A percentile compares a stretch with the other conserved stretches of the same genome.
Evolutionary conservation across 2,888 invertebrate genomes (phyloP).

Genomic region (Coelogynopora nodosa): DNA sequence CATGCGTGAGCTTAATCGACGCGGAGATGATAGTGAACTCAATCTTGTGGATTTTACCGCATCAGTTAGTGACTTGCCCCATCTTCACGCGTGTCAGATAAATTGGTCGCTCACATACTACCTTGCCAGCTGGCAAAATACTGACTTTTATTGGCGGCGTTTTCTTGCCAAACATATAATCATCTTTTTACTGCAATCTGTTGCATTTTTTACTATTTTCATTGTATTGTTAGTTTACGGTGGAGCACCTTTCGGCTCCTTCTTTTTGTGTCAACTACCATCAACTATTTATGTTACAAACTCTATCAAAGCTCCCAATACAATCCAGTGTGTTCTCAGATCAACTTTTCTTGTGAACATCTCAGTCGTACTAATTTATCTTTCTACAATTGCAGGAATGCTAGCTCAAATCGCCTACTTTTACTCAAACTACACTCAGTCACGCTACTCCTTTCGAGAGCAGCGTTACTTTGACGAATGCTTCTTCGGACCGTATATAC

Average conservation of each 20-base stretch:
- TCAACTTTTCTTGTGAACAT: conserved; percentile 41
- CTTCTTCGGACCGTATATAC: conserved; percentile 40
- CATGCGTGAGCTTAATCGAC: conserved; percentile 27
- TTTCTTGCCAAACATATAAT: conserved; percentile 39
- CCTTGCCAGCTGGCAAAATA: conserved; percentile 41
- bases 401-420: conserved; percentile 30
- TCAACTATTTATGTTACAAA: neutral
- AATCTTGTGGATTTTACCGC: conserved; percentile 38
- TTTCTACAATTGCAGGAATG: conserved; percentile 20
- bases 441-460: neutral
- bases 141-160: conserved; percentile 43
- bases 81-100: conserved; percentile 29
- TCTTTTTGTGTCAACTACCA: conserved; percentile 32
- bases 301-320: neutral
- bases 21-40: conserved; percentile 17
- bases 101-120: conserved; percentile 43
- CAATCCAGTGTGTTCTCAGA: conserved; percentile 16
- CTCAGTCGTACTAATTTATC: conserved; percentile 17
- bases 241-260: conserved; percentile 36
- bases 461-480: conserved; percentile 26
- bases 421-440: conserved; percentile 27
- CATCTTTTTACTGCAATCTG: conserved; percentile 10
- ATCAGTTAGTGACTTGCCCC: conserved; percentile 29
- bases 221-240: neutral
- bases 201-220: conserved; percentile 18